Evolutionary conservation across 2,888 invertebrate species (phyloP).

Genomic region (Lasioglossum malachurum): DNA sequence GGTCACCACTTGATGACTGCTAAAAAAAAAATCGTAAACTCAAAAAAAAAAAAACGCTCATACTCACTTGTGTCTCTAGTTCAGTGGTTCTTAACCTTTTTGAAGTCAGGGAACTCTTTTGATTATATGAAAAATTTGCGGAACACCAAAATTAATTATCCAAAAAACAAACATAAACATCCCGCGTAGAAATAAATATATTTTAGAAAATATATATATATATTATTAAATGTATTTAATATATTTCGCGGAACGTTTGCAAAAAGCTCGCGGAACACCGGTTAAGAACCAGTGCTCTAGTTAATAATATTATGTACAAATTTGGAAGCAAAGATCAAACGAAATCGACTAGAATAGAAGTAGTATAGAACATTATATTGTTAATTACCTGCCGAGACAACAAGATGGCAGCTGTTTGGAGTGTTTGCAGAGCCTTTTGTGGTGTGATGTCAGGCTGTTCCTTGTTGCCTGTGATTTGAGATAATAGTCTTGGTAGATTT

Average conservation of each 20-base stretch:
- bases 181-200: no score
- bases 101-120: no score
- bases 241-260: no score
- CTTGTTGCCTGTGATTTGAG: slow-evolving; percentile 85
- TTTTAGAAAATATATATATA: no score
- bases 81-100: no score
- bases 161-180: no score
- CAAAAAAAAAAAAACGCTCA: slow-evolving; percentile 9
- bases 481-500: slow-evolving; percentile 85
- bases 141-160: no score
- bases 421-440: slow-evolving; percentile 86
- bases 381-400: slow-evolving; percentile 82
- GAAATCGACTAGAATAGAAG: neutral
- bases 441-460: slow-evolving; percentile 86
- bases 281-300: no score
- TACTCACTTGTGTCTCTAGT: neutral
- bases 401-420: slow-evolving; percentile 85
- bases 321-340: no score
- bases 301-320: neutral
- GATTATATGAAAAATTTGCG: no score
- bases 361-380: neutral
- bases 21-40: slow-evolving; percentile 57
- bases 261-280: no score
- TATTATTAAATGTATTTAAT: no score
- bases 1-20: slow-evolving; percentile 81